Conservation (phyloP, 2,797 vertebrate genomes). For the Schizothorax lantsangensis region DNA sequence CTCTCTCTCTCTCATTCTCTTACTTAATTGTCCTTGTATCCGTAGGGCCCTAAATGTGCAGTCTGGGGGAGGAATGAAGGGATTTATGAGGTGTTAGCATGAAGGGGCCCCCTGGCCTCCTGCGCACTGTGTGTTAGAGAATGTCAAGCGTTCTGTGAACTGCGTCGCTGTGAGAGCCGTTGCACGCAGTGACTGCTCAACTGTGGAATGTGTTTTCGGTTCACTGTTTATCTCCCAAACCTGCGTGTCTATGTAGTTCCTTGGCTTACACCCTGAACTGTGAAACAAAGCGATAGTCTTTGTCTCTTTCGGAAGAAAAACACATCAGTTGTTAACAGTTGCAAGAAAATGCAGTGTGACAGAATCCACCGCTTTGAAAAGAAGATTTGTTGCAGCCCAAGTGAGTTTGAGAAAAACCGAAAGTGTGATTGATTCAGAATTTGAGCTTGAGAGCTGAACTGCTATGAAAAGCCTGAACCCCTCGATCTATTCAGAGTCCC, state of each 20-base stretch:
- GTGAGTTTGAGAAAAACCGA: neutral
- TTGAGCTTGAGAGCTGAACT: conserved; percentile 18
- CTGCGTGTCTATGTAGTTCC: conserved; percentile 22
- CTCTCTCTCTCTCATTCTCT: neutral
- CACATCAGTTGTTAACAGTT: neutral
- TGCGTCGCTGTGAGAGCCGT: conserved; percentile 33
- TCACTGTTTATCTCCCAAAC: conserved; percentile 53
- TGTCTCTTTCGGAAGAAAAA: conserved; percentile 2
- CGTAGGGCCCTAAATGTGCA: conserved; percentile 32
- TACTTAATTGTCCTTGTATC: conserved; percentile 42
- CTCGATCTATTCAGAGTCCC: conserved; percentile 30
- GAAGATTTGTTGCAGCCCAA: conserved; percentile 28
- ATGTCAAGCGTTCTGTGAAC: conserved; percentile 34
- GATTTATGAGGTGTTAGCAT: conserved; percentile 63
- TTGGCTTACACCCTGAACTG: conserved; percentile 17
- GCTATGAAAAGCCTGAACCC: conserved; percentile 44
- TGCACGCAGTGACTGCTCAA: conserved; percentile 46
- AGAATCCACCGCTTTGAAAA: conserved; percentile 18
- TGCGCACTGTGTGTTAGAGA: conserved; percentile 20
- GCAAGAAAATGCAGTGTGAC: neutral
- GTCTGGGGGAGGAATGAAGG: conserved; percentile 16
- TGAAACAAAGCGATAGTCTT: neutral
- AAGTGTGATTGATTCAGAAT: conserved; percentile 9
- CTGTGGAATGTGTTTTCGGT: conserved; percentile 59
- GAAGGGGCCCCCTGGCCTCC: conserved; percentile 39